Base-by-base conservation (phyloP, 2,113 vertebrate genomes). In the Psammodynastes pulverulentus region DNA sequence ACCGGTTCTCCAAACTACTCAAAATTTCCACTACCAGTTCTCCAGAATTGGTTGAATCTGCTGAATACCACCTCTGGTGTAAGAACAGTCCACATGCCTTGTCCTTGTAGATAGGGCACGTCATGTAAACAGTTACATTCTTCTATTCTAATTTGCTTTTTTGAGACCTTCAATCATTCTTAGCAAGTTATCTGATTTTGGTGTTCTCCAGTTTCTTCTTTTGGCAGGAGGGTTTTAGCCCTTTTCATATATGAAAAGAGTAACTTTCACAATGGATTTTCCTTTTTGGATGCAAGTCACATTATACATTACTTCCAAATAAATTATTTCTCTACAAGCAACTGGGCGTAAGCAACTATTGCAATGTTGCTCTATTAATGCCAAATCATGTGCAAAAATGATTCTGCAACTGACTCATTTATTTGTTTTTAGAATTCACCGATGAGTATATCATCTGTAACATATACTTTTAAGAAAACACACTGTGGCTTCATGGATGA, bases 121-220 rank as follows among this genome's bases (percentile, higher is more conserved):
- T 34, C 34, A 49, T 49, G 3, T 86, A 62, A 85, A 49, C 6
- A 26, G 6, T 49, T 34, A 43, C 26, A 51, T 51, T 51, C 43
- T 67, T 51, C 23, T 29, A n/a, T 87, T 43, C 34, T 26, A 45
- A 23, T 52, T 53, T 93, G 91, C 92, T 85, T 94, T 91, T 92
- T 84, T 93, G 95, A 96, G 94, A 92, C 86, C 26, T 84, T 34
- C 92, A 92, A n/a, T 34, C 48, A 34, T 92, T 86, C 94, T 94
- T 92, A 92, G 90, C 84, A 39, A 46, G 26, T 10, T 13, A 62
- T 46, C 15, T 91, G 94, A 29, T 62, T 84, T 94, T 95, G 93
- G 24, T 29, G 21, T 67, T 56, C 91, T 92, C 13, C 9, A 90
- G 9, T 85, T 93, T 3, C 13, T 88, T 39, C 72, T 86, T 96